These are phyloP conservation scores for Strigamia transsilvanica DNA, from an alignment of 2,888 invertebrate genomes.

Conservation along the genomic window DNA sequence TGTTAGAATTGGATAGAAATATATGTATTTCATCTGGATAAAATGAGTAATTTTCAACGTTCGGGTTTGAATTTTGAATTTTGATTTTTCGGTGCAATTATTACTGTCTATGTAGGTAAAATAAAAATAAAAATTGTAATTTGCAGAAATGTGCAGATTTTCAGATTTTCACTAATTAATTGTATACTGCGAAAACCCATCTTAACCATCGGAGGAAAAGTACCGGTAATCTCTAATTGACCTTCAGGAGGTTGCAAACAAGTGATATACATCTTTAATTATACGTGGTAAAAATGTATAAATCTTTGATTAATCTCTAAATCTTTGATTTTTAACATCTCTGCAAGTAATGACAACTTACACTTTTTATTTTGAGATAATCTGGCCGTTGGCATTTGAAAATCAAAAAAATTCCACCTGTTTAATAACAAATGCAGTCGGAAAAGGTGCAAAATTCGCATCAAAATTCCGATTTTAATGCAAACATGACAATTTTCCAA, in stretches of 20 bases:
- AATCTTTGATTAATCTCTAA: constrained; percentile 37
- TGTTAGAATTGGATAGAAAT: too few species aligned
- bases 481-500: too few species aligned
- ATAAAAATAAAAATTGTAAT: too few species aligned
- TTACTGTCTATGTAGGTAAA: too few species aligned
- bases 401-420: background rate
- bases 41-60: too few species aligned
- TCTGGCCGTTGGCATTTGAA: background rate
- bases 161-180: background rate
- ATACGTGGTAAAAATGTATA: constrained; percentile 34
- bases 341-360: constrained; percentile 13
- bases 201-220: background rate
- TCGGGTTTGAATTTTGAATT: too few species aligned
- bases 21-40: too few species aligned
- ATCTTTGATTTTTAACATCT: constrained; percentile 43
- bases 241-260: constrained; percentile 7
- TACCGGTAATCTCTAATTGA: background rate
- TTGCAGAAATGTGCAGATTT: too few species aligned
- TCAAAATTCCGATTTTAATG: background rate
- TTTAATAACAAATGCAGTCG: background rate
- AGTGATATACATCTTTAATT: constrained; percentile 46
- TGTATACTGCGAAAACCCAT: background rate
- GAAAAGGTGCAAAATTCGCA: background rate
- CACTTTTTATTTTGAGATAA: background rate
- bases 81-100: too few species aligned